Evolutionary conservation across 2,888 invertebrate genomes (phyloP).

Genomic region (Isotomurus palustris): DNA sequence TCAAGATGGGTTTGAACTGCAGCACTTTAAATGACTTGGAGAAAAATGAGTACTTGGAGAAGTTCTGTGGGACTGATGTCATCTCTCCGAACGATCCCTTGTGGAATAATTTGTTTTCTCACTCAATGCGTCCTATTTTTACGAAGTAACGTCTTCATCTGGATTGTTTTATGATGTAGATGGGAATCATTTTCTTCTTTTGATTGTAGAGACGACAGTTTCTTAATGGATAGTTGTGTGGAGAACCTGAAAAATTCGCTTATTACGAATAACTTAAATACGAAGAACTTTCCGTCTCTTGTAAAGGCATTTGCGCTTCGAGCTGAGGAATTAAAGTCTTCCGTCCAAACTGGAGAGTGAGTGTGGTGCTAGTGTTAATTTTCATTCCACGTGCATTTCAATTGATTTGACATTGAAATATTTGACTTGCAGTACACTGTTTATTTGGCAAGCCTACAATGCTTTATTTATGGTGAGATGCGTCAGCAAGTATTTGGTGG

Average conservation of each 20-base stretch:
- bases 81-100: slow-evolving; percentile 83
- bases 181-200: background rate
- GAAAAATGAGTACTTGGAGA: slow-evolving; percentile 69
- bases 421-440: slow-evolving; percentile 59
- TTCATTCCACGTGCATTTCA: background rate
- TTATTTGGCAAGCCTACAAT: slow-evolving; percentile 93
- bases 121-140: slow-evolving; percentile 76
- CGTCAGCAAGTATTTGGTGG: slow-evolving; percentile 79
- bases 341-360: slow-evolving; percentile 85
- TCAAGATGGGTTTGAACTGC: slow-evolving; percentile 73
- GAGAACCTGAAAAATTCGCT: slow-evolving; percentile 69
- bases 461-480: slow-evolving; percentile 80
- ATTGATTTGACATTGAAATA: background rate
- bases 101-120: slow-evolving; percentile 90
- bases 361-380: slow-evolving; percentile 47
- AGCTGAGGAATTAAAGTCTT: slow-evolving; percentile 74
- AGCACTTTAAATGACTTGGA: slow-evolving; percentile 74
- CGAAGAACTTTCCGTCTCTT: slow-evolving; percentile 84
- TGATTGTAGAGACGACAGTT: slow-evolving; percentile 67
- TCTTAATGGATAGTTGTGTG: slow-evolving; percentile 73
- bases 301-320: slow-evolving; percentile 79
- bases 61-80: slow-evolving; percentile 72
- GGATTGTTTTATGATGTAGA: background rate
- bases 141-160: slow-evolving; percentile 59
- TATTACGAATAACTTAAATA: slow-evolving; percentile 75